A percentile compares a stretch with the other conserved stretches of the same genome.
Conservation (phyloP, 2,113 vertebrate species). For the Anthoscopus minutus region DNA sequence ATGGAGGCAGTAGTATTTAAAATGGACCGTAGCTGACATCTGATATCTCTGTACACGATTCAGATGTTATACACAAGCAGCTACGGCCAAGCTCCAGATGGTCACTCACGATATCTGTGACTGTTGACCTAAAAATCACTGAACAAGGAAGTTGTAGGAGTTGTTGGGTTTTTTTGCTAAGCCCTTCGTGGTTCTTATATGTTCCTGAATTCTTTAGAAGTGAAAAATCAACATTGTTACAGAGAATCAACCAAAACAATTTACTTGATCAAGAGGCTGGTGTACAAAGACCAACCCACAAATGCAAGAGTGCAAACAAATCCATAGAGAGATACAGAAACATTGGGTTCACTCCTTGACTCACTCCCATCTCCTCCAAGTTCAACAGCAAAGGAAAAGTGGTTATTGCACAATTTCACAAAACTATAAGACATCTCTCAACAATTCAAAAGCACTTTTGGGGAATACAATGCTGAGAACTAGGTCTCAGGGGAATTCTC, state of each 20-base stretch:
- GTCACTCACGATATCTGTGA: background rate
- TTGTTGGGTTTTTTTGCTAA: background rate
- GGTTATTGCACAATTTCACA: rapidly evolving
- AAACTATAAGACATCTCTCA: background rate
- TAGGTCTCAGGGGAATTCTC: background rate
- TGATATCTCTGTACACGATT: background rate
- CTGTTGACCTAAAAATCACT: background rate
- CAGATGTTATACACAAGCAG: rapidly evolving
- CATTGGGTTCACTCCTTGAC: rapidly evolving
- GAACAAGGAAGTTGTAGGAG: background rate
- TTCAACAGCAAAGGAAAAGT: background rate
- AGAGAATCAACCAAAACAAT: background rate
- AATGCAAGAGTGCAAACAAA: background rate
- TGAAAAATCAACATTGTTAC: background rate
- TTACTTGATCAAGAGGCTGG: rapidly evolving
- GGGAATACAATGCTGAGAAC: background rate
- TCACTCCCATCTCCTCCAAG: background rate
- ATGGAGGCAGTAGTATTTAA: background rate
- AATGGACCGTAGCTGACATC: background rate
- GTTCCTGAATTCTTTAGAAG: background rate
- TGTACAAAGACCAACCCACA: background rate
- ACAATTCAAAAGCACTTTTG: background rate
- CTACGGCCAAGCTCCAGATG: background rate
- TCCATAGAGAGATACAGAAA: background rate
- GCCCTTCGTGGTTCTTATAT: background rate